Base-by-base conservation (phyloP, 1,140 invertebrate genomes). In the Archivesica marissinica region DNA sequence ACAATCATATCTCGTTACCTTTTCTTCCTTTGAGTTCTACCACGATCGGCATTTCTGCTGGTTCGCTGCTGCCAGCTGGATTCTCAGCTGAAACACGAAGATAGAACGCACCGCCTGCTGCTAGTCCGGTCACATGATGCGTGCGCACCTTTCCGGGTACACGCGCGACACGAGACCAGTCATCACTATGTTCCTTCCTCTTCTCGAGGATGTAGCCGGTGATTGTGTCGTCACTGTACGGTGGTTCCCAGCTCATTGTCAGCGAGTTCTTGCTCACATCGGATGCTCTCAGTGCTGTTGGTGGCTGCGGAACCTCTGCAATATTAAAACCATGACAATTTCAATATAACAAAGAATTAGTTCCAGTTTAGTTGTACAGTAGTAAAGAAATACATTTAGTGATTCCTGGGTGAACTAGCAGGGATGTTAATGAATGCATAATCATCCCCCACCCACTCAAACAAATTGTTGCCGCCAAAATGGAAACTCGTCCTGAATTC, bases 51-150 rank as follows among this genome's bases (percentile, higher is more conserved):
- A 92, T 82, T 76, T 91, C 91, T 64, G 88, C 83, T 13, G 98
- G 98, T 94, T 99, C 97, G 85, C 98, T 97, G 77, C 96, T 96
- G 33, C 99, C 99, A 38, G 97, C 98, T 92, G 99, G 98, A 94
- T 99, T 99, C 0, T 99, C 97, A 25, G 99, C 99, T 93, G 97
- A 97, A 0, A 99, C 96, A 78, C 99, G 96, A 95, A 99, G 99
- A 59, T 86, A 85, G 81, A 89, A 89, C 2, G 89, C 82, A 9
- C 84, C 83, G 47, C 89, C 91, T 54, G 90, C 89, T 75, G 89
- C 89, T 33, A 94, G 85, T 75, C 89, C 87, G 25, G 86, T 89
- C n/a, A 93, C 87, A 52, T 89, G 88, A 87, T 89, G 86, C 54
- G 86, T 89, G 7, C 80, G 89, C 7, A 89, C 88, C 23, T 90